A percentile compares a stretch with the other conserved stretches of the same genome.
These are phyloP conservation scores for Erebia ligea DNA, from an alignment of 2,888 invertebrate genomes.

Conservation along the genomic window DNA sequence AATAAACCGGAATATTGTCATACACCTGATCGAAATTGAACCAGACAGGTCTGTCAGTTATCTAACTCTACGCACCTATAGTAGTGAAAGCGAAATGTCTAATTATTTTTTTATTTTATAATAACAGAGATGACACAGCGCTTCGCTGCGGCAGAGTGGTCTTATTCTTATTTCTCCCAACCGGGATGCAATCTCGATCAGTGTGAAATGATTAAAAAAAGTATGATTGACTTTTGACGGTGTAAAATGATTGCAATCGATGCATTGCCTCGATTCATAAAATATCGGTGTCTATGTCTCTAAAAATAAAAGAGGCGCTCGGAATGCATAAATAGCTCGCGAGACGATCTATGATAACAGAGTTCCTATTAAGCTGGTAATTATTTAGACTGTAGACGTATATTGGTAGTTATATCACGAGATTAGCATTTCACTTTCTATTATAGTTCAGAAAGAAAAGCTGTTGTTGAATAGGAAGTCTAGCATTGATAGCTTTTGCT, in stretches of 20 bases:
- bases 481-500: conserved; percentile 10
- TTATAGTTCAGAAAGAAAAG: conserved; percentile 32
- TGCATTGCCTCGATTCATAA: conserved; percentile 48
- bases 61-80: conserved; percentile 69
- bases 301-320: conserved; percentile 41
- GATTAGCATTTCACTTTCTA: conserved; percentile 45
- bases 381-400: conserved; percentile 40
- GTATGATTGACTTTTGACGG: conserved; percentile 58
- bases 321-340: conserved; percentile 43
- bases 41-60: conserved; percentile 66
- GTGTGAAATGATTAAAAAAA: conserved; percentile 60
- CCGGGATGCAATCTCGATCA: conserved; percentile 55
- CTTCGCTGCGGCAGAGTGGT: conserved; percentile 44
- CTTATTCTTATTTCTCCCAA: conserved; percentile 47
- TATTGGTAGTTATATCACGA: conserved; percentile 43
- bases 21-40: conserved; percentile 66
- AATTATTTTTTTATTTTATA: conserved; percentile 68
- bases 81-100: conserved; percentile 78
- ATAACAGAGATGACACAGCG: conserved; percentile 75
- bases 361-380: conserved; percentile 46
- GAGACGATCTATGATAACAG: conserved; percentile 43
- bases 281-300: conserved; percentile 43
- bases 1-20: conserved; percentile 68
- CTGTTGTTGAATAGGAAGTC: conserved; percentile 9
- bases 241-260: conserved; percentile 44